Evolutionary conservation across 2,888 invertebrate genomes (phyloP).

Genomic region (Hipparchia semele): DNA sequence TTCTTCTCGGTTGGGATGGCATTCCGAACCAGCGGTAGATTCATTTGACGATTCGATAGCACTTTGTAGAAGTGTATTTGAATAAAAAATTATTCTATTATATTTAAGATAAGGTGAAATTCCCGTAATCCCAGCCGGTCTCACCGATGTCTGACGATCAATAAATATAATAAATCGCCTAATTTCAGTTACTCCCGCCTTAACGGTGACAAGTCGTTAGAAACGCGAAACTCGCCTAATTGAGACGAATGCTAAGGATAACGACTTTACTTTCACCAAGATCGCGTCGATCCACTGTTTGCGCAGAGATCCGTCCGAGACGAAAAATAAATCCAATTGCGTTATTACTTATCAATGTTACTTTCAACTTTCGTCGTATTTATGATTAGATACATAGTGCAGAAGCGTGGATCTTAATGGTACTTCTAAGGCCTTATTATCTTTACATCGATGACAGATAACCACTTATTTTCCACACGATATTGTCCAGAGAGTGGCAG

Average conservation of each 20-base stretch:
- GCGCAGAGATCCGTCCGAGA: not conserved
- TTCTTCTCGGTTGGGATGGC: too few relatives aligned
- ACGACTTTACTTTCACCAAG: slow-evolving; percentile 1
- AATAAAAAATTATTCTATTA: too few relatives aligned
- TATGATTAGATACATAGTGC: too few relatives aligned
- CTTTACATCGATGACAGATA: slow-evolving; percentile 4
- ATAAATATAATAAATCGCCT: slow-evolving; percentile 9
- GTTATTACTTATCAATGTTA: too few relatives aligned
- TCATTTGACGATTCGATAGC: too few relatives aligned
- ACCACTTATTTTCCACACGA: not conserved
- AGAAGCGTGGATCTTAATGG: too few relatives aligned
- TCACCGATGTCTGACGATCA: not conserved
- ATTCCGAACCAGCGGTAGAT: too few relatives aligned
- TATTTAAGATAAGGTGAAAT: not conserved
- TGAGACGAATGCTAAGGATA: slow-evolving; percentile 51
- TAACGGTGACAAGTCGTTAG: slow-evolving; percentile 59
- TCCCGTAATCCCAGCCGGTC: not conserved
- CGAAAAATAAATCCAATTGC: not conserved
- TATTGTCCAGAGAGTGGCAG: slow-evolving; percentile 8
- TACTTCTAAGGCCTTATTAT: not conserved
- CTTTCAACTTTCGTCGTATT: too few relatives aligned
- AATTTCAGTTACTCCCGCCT: slow-evolving; percentile 37
- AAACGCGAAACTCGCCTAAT: slow-evolving; percentile 49
- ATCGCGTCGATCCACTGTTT: not conserved
- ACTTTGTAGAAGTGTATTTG: too few relatives aligned